These are phyloP conservation scores for Leucophenga maculata DNA, from an alignment of 2,888 invertebrate genomes.

Conservation along the genomic window DNA sequence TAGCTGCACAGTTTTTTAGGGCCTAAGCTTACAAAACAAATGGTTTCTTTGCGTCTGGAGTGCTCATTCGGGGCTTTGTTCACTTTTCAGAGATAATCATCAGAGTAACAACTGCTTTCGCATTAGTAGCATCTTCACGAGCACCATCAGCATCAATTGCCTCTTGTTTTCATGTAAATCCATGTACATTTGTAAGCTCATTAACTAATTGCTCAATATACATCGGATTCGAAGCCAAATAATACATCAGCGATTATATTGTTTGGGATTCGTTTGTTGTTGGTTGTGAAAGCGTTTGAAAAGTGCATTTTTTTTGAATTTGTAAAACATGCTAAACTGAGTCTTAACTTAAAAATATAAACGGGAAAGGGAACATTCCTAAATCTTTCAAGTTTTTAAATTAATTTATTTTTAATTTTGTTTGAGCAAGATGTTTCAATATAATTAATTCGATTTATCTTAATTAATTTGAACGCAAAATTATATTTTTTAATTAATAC, in stretches of 20 bases:
- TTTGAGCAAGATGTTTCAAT: too few species aligned
- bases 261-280: slow-evolving; percentile 5
- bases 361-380: too few species aligned
- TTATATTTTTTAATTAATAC: too few species aligned
- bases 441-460: too few species aligned
- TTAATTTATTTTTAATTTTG: too few species aligned
- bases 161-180: slow-evolving; percentile 9
- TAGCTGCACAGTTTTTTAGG: neutral
- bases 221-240: neutral
- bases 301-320: too few species aligned
- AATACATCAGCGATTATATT: neutral
- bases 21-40: slow-evolving; percentile 12
- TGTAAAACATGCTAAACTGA: too few species aligned
- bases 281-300: neutral
- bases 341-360: too few species aligned
- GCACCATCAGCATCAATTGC: neutral
- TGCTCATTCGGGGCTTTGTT: neutral
- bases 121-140: neutral
- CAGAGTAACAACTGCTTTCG: neutral
- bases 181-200: slow-evolving; percentile 11
- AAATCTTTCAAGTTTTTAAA: too few species aligned
- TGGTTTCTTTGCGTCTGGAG: neutral
- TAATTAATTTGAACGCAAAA: too few species aligned
- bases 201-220: slow-evolving; percentile 23
- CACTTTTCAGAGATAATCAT: neutral